Evolutionary conservation across 2,113 vertebrate species (phyloP), one percentile per base, ranked within the genome.

Genomic region (Malurus cyaneus): DNA sequence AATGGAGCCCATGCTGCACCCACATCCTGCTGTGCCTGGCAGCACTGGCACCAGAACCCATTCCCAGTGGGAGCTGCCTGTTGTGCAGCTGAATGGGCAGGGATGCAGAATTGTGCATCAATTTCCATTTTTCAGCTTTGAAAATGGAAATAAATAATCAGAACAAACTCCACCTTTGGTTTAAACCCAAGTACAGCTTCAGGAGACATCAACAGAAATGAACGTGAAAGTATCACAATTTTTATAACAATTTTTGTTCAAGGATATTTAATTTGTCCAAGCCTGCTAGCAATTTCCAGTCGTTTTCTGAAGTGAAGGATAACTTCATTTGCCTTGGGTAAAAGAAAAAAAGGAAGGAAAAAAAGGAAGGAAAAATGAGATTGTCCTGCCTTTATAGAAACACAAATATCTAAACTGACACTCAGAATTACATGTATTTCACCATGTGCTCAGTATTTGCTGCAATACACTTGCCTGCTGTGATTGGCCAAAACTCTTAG

Each of bases 131-230:
- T 54, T 36, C 47, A 77, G 54, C 67, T 86, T 74, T 83, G 71
- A 80, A 92, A 85, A 93, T 20, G 18, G 74, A 91, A 92, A 80
- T 26, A 94, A 83, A 78, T n/a, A 41, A 94, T 49, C 36, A 52
- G 64, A 86, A 62, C 49, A 81, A 87, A 78, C 50, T 46, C 47
- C 49, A 56, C 15, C 39, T 89, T 71, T 56, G 36, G 28, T 94
- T 86, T 80, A 72, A 89, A 78, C 21, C 46, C 46, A 85, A 42
- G 59, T 14, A 72, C 39, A 73, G 47, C 44, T 67, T 52, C 49
- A 60, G 86, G 41, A 67, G 50, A 50, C 50, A 66, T 76, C 49
- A 32, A 81, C n/a, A 91, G 41, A 85, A 71, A 39, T 26, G 25
- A 71, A 28, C 10, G 60, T 25, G 47, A 73, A 42, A 84, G 34